Evolutionary conservation across 2,113 vertebrate species (phyloP).

Genomic region (Donacobius atricapilla): DNA sequence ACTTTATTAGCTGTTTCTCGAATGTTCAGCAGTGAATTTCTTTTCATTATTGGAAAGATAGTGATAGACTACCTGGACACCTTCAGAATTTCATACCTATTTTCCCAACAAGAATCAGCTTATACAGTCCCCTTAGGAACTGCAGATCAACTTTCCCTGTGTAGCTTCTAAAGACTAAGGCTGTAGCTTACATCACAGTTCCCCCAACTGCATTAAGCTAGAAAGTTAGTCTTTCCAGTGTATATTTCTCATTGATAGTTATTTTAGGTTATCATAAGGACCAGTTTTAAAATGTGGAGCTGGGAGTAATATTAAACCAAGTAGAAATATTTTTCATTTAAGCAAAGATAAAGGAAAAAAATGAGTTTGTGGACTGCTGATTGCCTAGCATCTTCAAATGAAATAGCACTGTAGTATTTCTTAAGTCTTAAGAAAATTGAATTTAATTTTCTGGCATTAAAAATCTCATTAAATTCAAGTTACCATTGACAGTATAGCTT

Average conservation of each 20-base stretch:
- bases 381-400: not conserved
- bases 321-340: not conserved
- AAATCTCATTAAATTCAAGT: not conserved
- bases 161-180: not conserved
- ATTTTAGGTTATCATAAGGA: not conserved
- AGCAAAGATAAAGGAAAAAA: not conserved
- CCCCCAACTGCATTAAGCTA: not conserved
- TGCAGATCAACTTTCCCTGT: not conserved
- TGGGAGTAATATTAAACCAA: not conserved
- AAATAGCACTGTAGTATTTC: not conserved
- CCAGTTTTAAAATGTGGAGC: not conserved
- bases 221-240: not conserved
- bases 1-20: not conserved
- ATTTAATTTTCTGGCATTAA: not conserved
- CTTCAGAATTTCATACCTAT: not conserved
- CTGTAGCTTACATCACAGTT: not conserved
- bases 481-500: not conserved
- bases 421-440: not conserved
- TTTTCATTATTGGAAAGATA: not conserved
- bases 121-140: not conserved
- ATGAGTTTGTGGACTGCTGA: not conserved
- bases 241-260: not conserved
- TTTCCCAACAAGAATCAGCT: not conserved
- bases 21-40: not conserved
- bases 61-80: not conserved